Evolutionary conservation across 2,797 vertebrate species (phyloP).

Genomic region (Leptodactylus fallax): DNA sequence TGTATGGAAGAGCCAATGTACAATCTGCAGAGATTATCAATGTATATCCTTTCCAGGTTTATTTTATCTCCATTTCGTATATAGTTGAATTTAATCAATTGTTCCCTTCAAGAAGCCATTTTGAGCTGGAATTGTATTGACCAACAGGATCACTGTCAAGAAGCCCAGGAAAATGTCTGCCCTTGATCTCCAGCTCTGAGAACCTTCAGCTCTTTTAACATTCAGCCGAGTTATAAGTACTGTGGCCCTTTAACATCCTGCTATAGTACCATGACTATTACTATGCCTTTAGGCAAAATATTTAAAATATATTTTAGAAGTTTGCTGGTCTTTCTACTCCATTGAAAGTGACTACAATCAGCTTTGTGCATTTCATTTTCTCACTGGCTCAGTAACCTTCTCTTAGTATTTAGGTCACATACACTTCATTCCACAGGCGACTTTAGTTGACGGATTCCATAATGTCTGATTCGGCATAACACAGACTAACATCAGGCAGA

Average conservation of each 20-base stretch:
- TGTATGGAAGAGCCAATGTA: too few relatives aligned
- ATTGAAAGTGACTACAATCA: conserved; percentile 26
- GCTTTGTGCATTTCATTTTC: conserved; percentile 20
- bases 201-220: not conserved
- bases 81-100: not conserved
- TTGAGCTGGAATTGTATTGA: not conserved
- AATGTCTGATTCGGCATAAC: conserved; percentile 27
- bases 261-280: not conserved
- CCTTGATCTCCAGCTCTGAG: not conserved
- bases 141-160: not conserved
- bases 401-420: conserved; percentile 59
- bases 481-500: conserved; percentile 1
- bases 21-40: too few relatives aligned
- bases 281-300: not conserved
- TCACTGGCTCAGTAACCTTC: conserved; percentile 6
- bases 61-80: too few relatives aligned
- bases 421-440: conserved; percentile 54
- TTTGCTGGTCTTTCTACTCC: not conserved
- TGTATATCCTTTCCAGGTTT: too few relatives aligned
- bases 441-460: conserved; percentile 31
- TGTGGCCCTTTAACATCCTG: not conserved
- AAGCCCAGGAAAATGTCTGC: not conserved
- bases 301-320: not conserved
- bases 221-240: not conserved
- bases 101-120: not conserved